Percentiles rank a stretch among this genome's conserved stretches.
Conservation (phyloP, 1,140 invertebrate genomes). For the Sinonovacula constricta region DNA sequence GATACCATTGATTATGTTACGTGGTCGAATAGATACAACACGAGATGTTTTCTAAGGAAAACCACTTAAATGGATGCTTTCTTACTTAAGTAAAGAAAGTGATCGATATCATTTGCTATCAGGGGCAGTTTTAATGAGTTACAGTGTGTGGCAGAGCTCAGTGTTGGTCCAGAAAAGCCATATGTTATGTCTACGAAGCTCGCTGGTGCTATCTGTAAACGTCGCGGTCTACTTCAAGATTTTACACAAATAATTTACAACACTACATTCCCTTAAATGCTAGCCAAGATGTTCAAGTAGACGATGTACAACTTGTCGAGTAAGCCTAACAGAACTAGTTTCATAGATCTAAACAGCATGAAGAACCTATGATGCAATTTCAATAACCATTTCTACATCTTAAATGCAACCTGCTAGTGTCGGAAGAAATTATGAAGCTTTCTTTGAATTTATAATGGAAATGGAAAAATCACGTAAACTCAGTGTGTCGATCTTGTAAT, state of each 20-base stretch:
- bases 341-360: background rate
- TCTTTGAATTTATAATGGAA: background rate
- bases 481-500: background rate
- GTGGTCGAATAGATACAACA: background rate
- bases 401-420: background rate
- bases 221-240: background rate
- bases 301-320: background rate
- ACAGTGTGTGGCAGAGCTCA: constrained; percentile 2
- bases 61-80: constrained; percentile 7
- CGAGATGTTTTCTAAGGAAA: background rate
- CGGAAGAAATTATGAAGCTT: background rate
- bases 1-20: constrained; percentile 23
- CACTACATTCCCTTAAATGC: background rate
- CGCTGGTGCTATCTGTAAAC: background rate
- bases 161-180: background rate
- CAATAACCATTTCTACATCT: background rate
- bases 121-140: background rate
- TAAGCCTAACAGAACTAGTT: background rate
- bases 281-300: background rate
- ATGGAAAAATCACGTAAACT: background rate
- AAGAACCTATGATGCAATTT: background rate
- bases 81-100: too few relatives aligned
- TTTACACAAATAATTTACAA: background rate
- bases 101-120: constrained; percentile 11
- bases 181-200: background rate